phyloP scores from a whole-genome alignment of 2,797 vertebrate genomes.

The Halcyon leucocephala region DNA sequence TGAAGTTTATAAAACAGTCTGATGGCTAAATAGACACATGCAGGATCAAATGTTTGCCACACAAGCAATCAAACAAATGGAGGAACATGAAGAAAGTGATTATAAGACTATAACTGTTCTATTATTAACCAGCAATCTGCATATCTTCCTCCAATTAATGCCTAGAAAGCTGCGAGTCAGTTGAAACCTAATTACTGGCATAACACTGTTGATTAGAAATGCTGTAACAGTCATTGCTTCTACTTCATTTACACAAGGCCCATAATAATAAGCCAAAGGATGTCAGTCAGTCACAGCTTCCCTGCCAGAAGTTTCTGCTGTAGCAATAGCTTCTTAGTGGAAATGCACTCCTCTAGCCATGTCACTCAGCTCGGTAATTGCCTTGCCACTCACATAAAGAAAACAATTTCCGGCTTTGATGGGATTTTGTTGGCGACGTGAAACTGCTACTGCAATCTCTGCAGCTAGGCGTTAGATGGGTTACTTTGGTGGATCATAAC shows the following conservation, averaged over 20 bases:
- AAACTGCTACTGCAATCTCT: conserved; percentile 32
- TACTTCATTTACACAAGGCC: conserved; percentile 57
- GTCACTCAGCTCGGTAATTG: conserved; percentile 61
- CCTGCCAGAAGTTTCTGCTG: conserved; percentile 20
- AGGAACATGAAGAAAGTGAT: conserved; percentile 73
- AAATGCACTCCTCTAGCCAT: conserved; percentile 12
- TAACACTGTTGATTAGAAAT: conserved; percentile 75
- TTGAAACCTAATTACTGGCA: conserved; percentile 76
- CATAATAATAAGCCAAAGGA: conserved; percentile 44
- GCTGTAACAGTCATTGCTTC: conserved; percentile 51
- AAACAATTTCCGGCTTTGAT: conserved; percentile 51
- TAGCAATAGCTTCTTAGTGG: conserved; percentile 14
- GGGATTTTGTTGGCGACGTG: not conserved
- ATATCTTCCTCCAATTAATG: conserved; percentile 75
- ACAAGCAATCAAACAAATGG: conserved; percentile 77
- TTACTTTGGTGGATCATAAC: conserved; percentile 26
- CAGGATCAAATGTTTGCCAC: conserved; percentile 75
- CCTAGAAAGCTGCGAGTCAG: conserved; percentile 64
- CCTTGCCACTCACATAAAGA: conserved; percentile 53
- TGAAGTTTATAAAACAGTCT: conserved; percentile 29
- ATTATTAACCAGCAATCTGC: conserved; percentile 79
- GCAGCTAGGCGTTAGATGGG: not conserved
- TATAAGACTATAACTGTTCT: conserved; percentile 71
- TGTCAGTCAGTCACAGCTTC: conserved; percentile 66
- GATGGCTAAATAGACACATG: conserved; percentile 59